Evolutionary conservation across 2,888 invertebrate genomes (phyloP).

Genomic region (Phaedon cochleariae): DNA sequence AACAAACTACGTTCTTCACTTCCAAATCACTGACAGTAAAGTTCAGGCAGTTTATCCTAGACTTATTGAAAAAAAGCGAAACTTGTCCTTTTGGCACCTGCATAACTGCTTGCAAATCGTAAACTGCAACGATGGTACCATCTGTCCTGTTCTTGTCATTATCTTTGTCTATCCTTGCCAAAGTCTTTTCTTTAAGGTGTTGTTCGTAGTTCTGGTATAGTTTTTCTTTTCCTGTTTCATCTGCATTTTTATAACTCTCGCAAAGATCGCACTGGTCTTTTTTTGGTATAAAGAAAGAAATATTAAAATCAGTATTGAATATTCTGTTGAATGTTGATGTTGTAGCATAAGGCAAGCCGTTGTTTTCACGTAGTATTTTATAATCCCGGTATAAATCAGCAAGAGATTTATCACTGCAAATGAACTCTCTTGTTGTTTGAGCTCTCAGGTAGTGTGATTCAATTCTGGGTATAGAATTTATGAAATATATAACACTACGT

Average conservation of each 20-base stretch:
- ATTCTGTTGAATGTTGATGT: conserved; percentile 5
- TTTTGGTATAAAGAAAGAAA: conserved; percentile 9
- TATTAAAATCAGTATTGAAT: conserved; percentile 7
- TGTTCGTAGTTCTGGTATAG: conserved; percentile 1
- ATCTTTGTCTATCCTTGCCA: conserved; percentile 15
- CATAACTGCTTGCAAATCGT: conserved; percentile 18
- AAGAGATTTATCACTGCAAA: conserved; percentile 4
- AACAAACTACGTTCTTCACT: conserved; percentile 36
- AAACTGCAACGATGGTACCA: conserved; percentile 10
- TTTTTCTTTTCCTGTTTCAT: not conserved
- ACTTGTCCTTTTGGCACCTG: conserved; percentile 17
- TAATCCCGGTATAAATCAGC: conserved; percentile 11
- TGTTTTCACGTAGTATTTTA: conserved; percentile 12
- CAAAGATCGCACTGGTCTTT: no score
- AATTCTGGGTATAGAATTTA: conserved; percentile 11
- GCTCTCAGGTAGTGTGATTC: conserved; percentile 13
- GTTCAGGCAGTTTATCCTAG: conserved; percentile 37
- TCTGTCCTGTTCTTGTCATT: no score
- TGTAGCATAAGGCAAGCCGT: conserved; percentile 4
- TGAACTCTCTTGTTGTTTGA: conserved; percentile 9
- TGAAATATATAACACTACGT: conserved; percentile 8
- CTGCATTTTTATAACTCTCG: conserved; percentile 1
- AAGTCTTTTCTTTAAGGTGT: no score
- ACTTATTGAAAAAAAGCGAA: conserved; percentile 44
- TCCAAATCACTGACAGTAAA: conserved; percentile 45